Evolutionary conservation across 2,797 vertebrate genomes (phyloP).

Genomic region (Ceyx erithaca): DNA sequence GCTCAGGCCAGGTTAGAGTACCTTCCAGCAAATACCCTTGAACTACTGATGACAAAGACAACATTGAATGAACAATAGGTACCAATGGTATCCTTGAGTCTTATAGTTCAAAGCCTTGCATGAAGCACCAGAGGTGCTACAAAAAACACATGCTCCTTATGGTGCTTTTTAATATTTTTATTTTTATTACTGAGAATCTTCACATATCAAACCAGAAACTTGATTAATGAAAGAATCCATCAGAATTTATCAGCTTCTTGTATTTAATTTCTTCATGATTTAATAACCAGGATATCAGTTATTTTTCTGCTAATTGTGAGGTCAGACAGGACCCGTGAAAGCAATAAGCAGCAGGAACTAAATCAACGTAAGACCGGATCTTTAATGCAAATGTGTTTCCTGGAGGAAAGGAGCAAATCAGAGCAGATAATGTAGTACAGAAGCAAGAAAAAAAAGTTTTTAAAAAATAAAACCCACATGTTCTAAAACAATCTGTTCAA

Average conservation of each 20-base stretch:
- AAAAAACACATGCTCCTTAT: not conserved
- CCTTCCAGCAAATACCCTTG: not conserved
- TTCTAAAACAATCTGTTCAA: conserved; percentile 23
- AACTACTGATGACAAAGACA: not conserved
- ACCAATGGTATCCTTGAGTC: not conserved
- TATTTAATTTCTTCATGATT: not conserved
- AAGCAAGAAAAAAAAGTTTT: conserved; percentile 3
- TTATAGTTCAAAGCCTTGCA: not conserved
- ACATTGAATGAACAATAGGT: not conserved
- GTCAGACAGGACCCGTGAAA: conserved; percentile 27
- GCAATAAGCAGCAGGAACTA: conserved; percentile 30
- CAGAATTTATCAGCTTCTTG: not conserved
- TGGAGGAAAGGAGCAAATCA: conserved; percentile 42
- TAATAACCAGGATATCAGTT: not conserved
- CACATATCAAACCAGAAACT: not conserved
- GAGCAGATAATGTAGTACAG: conserved; percentile 29
- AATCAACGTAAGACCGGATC: conserved; percentile 57
- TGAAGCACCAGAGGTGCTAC: not conserved
- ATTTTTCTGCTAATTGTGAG: conserved; percentile 39
- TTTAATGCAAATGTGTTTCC: conserved; percentile 61
- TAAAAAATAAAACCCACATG: not conserved
- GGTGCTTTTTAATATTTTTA: rapidly evolving
- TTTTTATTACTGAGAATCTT: not conserved
- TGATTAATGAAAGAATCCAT: not conserved
- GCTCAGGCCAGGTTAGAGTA: not conserved